phyloP scores from a whole-genome alignment of 2,888 invertebrate genomes.

The Leucophenga maculata region DNA sequence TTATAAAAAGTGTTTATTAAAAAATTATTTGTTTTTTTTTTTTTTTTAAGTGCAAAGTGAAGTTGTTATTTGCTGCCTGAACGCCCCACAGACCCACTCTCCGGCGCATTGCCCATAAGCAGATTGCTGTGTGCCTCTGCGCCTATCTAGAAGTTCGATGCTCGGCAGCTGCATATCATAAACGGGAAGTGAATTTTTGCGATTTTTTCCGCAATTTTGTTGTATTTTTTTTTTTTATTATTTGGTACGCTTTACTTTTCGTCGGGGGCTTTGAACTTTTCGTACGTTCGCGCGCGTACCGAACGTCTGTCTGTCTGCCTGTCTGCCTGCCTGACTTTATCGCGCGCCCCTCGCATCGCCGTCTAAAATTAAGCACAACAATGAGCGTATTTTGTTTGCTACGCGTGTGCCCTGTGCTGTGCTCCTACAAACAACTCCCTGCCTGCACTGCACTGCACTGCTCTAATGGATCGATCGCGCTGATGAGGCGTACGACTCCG shows the following conservation, averaged over 20 bases:
- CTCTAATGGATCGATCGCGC: too few species aligned
- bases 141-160: background rate
- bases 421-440: too few species aligned
- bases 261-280: constrained; percentile 17
- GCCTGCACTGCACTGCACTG: too few species aligned
- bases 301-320: background rate
- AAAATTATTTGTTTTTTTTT: background rate
- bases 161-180: constrained; percentile 16
- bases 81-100: background rate
- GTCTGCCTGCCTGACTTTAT: too few species aligned
- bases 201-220: constrained; percentile 1
- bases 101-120: background rate
- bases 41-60: background rate
- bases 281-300: background rate
- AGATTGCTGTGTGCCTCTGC: background rate
- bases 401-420: too few species aligned
- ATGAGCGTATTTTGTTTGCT: too few species aligned
- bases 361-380: constrained; percentile 39
- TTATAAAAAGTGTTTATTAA: background rate
- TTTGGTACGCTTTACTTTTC: constrained; percentile 1
- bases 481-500: too few species aligned
- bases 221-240: background rate
- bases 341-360: background rate
- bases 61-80: too few species aligned
- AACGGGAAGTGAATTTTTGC: constrained; percentile 26